Evolutionary conservation across 1,140 invertebrate genomes (phyloP).

Genomic region (Drosophila hydei): DNA sequence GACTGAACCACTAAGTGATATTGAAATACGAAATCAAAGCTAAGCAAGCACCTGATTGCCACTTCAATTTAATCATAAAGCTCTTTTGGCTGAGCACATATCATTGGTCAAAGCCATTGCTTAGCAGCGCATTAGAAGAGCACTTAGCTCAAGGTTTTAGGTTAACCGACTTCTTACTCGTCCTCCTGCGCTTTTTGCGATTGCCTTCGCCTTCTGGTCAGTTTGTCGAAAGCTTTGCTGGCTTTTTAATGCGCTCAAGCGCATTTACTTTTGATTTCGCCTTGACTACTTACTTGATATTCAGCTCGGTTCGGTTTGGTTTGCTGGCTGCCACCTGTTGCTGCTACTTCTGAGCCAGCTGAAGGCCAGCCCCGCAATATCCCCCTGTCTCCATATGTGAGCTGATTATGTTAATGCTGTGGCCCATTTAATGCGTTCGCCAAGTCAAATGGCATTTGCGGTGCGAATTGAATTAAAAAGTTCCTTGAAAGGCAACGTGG

Average conservation of each 20-base stretch:
- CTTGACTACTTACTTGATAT: slow-evolving; percentile 55
- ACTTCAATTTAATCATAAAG: slow-evolving; percentile 14
- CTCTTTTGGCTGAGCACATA: slow-evolving; percentile 44
- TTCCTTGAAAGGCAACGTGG: slow-evolving; percentile 45
- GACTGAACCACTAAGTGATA: background rate
- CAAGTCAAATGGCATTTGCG: slow-evolving; percentile 66
- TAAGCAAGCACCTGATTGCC: slow-evolving; percentile 21
- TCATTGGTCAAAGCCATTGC: slow-evolving; percentile 45
- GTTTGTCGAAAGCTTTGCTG: slow-evolving; percentile 59
- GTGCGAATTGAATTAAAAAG: slow-evolving; percentile 70
- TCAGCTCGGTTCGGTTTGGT: slow-evolving; percentile 30
- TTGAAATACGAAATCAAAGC: background rate
- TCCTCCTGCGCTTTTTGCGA: no score
- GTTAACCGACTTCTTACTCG: background rate
- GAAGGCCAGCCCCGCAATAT: background rate
- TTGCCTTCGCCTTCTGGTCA: slow-evolving; percentile 13
- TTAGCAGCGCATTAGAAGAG: slow-evolving; percentile 60
- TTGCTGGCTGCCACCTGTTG: slow-evolving; percentile 55
- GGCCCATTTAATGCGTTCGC: slow-evolving; percentile 61
- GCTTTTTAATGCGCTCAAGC: slow-evolving; percentile 70
- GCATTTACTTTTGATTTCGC: slow-evolving; percentile 61
- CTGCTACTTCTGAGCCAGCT: slow-evolving; percentile 18
- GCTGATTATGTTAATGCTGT: slow-evolving; percentile 77
- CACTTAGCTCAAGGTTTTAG: slow-evolving; percentile 54
- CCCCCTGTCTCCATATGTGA: slow-evolving; percentile 36